These are phyloP conservation scores for Enoplosus armatus DNA, from an alignment of 2,797 vertebrate species.

Conservation along the genomic window DNA sequence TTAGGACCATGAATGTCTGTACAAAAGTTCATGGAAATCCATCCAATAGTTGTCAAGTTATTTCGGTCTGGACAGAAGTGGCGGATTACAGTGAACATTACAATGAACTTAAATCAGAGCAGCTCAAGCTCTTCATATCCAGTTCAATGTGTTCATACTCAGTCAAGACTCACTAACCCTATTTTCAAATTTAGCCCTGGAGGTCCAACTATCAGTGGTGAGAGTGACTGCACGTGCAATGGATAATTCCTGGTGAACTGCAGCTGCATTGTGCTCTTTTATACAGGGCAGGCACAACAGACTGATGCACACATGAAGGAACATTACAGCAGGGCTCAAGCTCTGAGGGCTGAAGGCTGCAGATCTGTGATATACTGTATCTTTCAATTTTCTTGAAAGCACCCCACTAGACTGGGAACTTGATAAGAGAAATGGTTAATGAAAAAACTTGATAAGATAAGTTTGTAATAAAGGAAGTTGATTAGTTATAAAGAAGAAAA, in stretches of 20 bases:
- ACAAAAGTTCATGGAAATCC: background rate
- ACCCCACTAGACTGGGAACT: constrained; percentile 19
- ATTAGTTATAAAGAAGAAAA: constrained; percentile 48
- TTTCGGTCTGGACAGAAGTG: background rate
- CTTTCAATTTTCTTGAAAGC: constrained; percentile 60
- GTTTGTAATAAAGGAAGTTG: constrained; percentile 50
- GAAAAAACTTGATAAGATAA: constrained; percentile 60
- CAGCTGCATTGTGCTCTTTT: constrained; percentile 32
- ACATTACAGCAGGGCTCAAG: constrained; percentile 14
- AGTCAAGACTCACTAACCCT: constrained; percentile 12
- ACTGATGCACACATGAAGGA: constrained; percentile 37
- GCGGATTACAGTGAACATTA: background rate
- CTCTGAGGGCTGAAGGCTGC: constrained; percentile 34
- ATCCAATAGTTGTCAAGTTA: background rate
- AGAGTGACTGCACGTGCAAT: constrained; percentile 13
- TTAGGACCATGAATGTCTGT: background rate
- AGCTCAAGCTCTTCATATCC: constrained; percentile 17
- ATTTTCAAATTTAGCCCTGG: constrained; percentile 28
- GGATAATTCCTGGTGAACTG: constrained; percentile 40
- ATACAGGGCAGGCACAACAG: constrained; percentile 15
- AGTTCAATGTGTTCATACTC: constrained; percentile 5
- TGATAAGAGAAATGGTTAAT: constrained; percentile 63
- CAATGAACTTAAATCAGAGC: constrained; percentile 6
- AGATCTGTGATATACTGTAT: constrained; percentile 51
- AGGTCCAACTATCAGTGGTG: constrained; percentile 16